Percentiles rank a stretch among this genome's conserved stretches.
phyloP scores from a whole-genome alignment of 2,113 vertebrate species.

The Ovis canadensis region DNA sequence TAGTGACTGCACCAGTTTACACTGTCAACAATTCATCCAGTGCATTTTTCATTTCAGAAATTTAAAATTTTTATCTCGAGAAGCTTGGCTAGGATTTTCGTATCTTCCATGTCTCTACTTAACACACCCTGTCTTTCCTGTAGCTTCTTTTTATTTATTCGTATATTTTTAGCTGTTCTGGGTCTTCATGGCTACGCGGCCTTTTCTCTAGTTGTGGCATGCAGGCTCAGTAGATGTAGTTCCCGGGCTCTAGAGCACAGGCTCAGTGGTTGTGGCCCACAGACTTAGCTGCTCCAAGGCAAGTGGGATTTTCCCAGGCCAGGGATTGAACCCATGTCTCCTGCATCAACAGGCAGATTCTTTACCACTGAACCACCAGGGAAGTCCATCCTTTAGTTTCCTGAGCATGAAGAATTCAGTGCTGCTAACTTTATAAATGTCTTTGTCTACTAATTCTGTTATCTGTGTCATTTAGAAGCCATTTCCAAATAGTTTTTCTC shows the following conservation, averaged over 20 bases:
- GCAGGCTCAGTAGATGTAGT: neutral
- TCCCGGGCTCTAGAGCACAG: neutral
- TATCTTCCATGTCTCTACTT: neutral
- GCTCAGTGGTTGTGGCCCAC: neutral
- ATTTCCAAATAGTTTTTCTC: neutral
- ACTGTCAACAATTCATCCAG: neutral
- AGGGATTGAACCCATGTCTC: rapidly evolving
- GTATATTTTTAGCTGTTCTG: neutral
- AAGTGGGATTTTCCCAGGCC: neutral
- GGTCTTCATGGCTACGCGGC: neutral
- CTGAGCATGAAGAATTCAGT: neutral
- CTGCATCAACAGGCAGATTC: neutral
- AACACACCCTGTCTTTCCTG: neutral
- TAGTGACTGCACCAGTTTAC: neutral
- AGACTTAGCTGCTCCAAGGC: neutral
- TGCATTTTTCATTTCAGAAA: neutral
- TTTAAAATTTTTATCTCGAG: neutral
- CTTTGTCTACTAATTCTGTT: neutral
- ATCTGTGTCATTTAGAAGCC: neutral
- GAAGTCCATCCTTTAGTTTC: neutral
- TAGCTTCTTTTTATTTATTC: neutral
- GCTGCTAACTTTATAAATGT: neutral
- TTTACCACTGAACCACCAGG: neutral
- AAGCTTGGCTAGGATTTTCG: neutral
- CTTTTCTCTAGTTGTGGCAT: rapidly evolving